Percentiles rank a stretch among this genome's conserved stretches.
Conservation (phyloP, 2,113 vertebrate genomes). For the human (Homo sapiens) region GRCh38 chrX:122790001-122790500, state of each 20-base stretch:
- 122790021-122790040: slow-evolving; percentile 46
- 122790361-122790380: slow-evolving; percentile 28
- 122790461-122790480: slow-evolving; percentile 49
- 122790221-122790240: slow-evolving; percentile 47
- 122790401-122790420: slow-evolving; percentile 50
- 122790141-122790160: slow-evolving; percentile 14
- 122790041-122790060: slow-evolving; percentile 32
- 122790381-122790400: not conserved
- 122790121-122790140: not conserved
- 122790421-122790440: slow-evolving; percentile 43
- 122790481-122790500: slow-evolving; percentile 58
- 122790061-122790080: not conserved
- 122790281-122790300: not conserved
- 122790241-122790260: not conserved
- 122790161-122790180: slow-evolving; percentile 5
- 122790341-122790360: slow-evolving; percentile 12
- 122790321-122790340: slow-evolving; percentile 29
- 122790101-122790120: slow-evolving; percentile 9
- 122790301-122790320: not conserved
- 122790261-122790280: slow-evolving; percentile 42
- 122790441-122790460: slow-evolving; percentile 69
- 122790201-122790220: slow-evolving; percentile 40
- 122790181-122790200: not conserved
- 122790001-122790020: slow-evolving; percentile 32
- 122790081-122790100: slow-evolving; percentile 1